Evolutionary conservation across 2,797 vertebrate genomes (phyloP), one percentile per base, ranked within the genome.

Genomic region (Psittacula echo): DNA sequence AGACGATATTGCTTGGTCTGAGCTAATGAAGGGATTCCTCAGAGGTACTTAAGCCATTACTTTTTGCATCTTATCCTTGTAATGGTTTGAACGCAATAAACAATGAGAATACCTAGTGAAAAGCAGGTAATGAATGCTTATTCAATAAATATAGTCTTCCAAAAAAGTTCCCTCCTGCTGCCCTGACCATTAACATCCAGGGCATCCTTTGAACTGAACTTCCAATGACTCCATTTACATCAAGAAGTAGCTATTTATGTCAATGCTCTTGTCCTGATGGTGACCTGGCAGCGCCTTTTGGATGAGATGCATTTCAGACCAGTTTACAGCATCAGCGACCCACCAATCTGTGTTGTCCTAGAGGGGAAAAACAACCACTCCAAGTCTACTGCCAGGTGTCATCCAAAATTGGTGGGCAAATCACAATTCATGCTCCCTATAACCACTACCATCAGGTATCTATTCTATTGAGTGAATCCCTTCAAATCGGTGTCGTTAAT

Each of bases 21-120:
- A 88, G 41, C 44, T 51, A 86, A 93, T 5, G 15, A 74, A 61
- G 19, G n/a, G 54, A 74, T 7, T 32, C 70, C 73, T 21, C 8
- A 0, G 54, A 68, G 24, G n/a, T 32, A 37, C 20, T 44, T 26
- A 2, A 86, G 48, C 66, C 27, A 17, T 0, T 0, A 29, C 45
- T 39, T 68, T 44, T 79, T 68, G 39, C 30, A 7, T 41, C 45
- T 60, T 58, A 32, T 41, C 72, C 78, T 23, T 71, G 7, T 56
- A 61, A 15, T 3, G 54, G 32, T 78, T 53, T 13, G 22, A 85
- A 39, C 9, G 13, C 53, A 79, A 0, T 21, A 67, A 76, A 60
- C 27, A 56, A 45, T 32, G 32, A 53, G 30, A 78, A 62, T 8
- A 42, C 20, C 9, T 22, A 27, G 6, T 17, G 53, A 74, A 72